Percentiles rank a stretch among this genome's conserved stretches.
These are phyloP conservation scores for Calypte anna DNA, from an alignment of 2,113 vertebrate genomes.

Conservation along the genomic window DNA sequence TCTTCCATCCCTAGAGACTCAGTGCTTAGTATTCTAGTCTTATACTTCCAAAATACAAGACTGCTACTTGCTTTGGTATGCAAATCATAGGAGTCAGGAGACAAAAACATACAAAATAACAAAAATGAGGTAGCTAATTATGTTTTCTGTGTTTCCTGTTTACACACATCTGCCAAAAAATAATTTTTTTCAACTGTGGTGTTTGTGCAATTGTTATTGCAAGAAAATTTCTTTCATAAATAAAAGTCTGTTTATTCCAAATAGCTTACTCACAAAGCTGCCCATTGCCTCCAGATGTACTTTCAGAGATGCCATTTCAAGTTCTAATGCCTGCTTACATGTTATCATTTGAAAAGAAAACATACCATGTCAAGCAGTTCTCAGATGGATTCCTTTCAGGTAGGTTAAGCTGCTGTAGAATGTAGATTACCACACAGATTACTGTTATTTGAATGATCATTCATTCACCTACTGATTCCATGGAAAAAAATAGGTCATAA, in stretches of 20 bases:
- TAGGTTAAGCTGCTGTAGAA: neutral
- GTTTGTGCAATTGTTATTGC: neutral
- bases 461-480: neutral
- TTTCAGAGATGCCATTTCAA: neutral
- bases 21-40: neutral
- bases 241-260: neutral
- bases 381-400: neutral
- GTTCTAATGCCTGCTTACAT: neutral
- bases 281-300: neutral
- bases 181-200: neutral
- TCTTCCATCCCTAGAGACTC: neutral
- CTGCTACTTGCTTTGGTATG: neutral
- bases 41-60: neutral
- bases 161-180: neutral
- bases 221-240: neutral
- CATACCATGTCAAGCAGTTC: neutral
- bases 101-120: neutral
- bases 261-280: neutral
- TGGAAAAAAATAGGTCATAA: neutral
- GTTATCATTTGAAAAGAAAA: neutral
- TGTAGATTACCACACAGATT: neutral
- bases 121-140: neutral
- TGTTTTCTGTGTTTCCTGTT: neutral
- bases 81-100: neutral
- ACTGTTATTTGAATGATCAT: neutral